Evolutionary conservation across 2,888 invertebrate genomes (phyloP).

Genomic region (Calephelis perditalis): DNA sequence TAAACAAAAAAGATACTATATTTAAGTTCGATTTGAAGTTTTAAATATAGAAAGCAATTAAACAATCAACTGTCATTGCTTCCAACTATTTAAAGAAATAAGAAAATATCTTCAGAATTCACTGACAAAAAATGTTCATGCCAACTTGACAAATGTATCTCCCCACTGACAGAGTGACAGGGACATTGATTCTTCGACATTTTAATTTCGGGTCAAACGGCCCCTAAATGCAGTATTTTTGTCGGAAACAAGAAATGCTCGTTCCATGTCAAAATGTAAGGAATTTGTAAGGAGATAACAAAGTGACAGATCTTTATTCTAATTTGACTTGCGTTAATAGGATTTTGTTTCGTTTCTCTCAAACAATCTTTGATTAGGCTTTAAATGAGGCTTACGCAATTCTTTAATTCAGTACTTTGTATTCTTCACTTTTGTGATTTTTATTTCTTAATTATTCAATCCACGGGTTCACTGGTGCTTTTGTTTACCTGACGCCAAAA

Average conservation of each 20-base stretch:
- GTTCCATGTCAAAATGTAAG: slow-evolving; percentile 28
- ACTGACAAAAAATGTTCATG: slow-evolving; percentile 43
- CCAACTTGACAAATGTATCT: slow-evolving; percentile 50
- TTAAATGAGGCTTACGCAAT: too few relatives aligned
- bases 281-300: slow-evolving; percentile 31
- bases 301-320: slow-evolving; percentile 28
- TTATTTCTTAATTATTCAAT: too few relatives aligned
- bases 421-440: too few relatives aligned
- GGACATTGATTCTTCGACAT: slow-evolving; percentile 65
- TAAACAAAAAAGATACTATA: not conserved
- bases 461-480: too few relatives aligned
- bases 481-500: too few relatives aligned
- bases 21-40: not conserved
- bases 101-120: slow-evolving; percentile 26
- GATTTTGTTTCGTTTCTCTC: slow-evolving; percentile 12
- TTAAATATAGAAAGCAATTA: slow-evolving; percentile 33
- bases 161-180: slow-evolving; percentile 49
- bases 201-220: slow-evolving; percentile 75
- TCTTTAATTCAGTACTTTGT: too few relatives aligned
- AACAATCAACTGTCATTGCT: slow-evolving; percentile 31
- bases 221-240: slow-evolving; percentile 52
- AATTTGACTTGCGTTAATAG: slow-evolving; percentile 23
- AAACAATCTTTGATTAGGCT: too few relatives aligned
- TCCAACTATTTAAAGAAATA: slow-evolving; percentile 31
- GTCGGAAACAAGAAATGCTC: slow-evolving; percentile 40